Percentiles rank a stretch among this genome's conserved stretches.
These are phyloP conservation scores for Euplagia quadripunctaria DNA, from an alignment of 2,888 invertebrate species.

Conservation along the genomic window DNA sequence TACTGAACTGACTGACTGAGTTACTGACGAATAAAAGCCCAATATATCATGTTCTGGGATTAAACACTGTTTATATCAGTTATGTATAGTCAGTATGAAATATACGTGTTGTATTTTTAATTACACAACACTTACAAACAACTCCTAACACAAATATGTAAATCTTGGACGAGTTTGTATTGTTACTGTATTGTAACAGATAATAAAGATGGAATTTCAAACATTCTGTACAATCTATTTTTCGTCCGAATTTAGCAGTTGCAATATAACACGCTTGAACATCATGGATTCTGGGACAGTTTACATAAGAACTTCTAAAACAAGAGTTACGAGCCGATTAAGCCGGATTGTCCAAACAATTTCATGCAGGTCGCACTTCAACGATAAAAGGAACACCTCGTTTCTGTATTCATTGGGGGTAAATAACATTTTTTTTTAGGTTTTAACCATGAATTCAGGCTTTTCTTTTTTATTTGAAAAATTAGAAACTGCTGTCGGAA, in stretches of 20 bases:
- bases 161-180: neutral
- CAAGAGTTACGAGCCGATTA: constrained; percentile 51
- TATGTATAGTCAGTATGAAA: neutral
- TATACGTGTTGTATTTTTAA: neutral
- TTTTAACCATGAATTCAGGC: neutral
- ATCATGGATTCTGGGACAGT: constrained; percentile 49
- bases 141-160: neutral
- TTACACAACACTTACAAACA: neutral
- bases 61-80: too few species aligned
- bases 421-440: constrained; percentile 15
- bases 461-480: neutral
- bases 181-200: neutral
- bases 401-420: constrained; percentile 11
- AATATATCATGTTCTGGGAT: too few species aligned
- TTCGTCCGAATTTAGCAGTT: constrained; percentile 27
- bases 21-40: neutral
- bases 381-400: constrained; percentile 18
- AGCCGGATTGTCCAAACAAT: constrained; percentile 49
- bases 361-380: constrained; percentile 35
- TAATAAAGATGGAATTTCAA: neutral
- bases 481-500: neutral
- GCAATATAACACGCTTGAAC: constrained; percentile 25
- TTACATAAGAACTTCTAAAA: constrained; percentile 51
- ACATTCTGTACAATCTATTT: constrained; percentile 8
- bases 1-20: neutral